Base-by-base conservation (phyloP, 1,140 invertebrate species). In the Daktulosphaira vitifoliae region DNA sequence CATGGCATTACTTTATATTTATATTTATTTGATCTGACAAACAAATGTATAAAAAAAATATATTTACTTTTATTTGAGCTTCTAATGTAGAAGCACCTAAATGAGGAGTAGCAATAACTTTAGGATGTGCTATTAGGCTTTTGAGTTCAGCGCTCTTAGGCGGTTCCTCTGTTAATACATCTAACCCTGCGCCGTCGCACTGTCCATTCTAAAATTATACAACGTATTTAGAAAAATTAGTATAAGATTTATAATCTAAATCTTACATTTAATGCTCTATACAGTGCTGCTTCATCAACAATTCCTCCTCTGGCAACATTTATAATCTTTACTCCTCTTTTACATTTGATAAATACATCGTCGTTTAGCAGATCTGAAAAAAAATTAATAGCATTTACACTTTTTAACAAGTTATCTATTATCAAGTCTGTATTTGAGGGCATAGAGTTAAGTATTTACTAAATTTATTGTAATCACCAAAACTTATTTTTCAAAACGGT, bases 271-370 rank as follows among this genome's bases (percentile, higher is more conserved):
- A 93, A 75, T 1, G 85, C 86, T 49, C 81, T 77, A 1, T 91
- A 73, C 1, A 93, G 76, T 59, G 85, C 88, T 46, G 75, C 73
- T 71, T 92, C 90, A 71, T 94, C 84, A 29, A 98, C 84, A 44
- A 98, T 94, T 9, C 96, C 96, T 42, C 95, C 95, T 65, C 96
- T 81, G 13, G 95, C 94, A 20, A 94, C 90, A 73, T 98, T 99
- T n/a, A 98, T 79, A 50, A 99, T 83, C 54, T 82, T 81, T 0
- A 98, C 87, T 9, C 92, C 92, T 71, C 86, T 86, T 72, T 92
- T 94, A 77, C 94, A 97, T 67, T 84, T 83, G 0, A 74, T 76
- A 62, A 98, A 79, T 2, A 86, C 84, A 42, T 78, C 77, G 23
- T 82, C 78, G 71, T 91, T 94, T 44, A 98, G 87, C 52, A 98